Evolutionary conservation across 2,113 vertebrate genomes (phyloP).

Genomic region (Jacana jacana): DNA sequence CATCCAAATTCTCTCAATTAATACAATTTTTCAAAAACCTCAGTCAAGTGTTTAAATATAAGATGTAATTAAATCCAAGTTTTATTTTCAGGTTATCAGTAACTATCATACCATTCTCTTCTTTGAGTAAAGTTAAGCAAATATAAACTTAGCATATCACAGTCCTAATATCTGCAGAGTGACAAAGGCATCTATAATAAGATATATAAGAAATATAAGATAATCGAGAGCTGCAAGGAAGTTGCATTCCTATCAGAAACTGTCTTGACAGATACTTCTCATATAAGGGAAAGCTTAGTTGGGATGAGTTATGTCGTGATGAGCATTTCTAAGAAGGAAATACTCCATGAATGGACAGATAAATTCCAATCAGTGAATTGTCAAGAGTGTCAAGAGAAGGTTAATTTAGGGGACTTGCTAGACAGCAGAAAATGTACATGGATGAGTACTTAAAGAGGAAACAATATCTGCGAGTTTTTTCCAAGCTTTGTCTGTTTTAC

Average conservation of each 20-base stretch:
- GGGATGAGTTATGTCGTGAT: background rate
- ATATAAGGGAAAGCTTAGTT: background rate
- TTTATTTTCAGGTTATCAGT: background rate
- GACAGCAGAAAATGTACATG: background rate
- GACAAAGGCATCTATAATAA: background rate
- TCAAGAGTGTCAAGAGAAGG: background rate
- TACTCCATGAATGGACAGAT: background rate
- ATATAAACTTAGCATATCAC: background rate
- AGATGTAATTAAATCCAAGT: background rate
- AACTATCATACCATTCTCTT: background rate
- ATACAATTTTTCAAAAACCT: background rate
- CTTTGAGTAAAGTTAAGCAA: background rate
- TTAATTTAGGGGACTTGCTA: background rate
- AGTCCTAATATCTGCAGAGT: background rate
- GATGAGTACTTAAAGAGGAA: background rate
- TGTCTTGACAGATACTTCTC: background rate
- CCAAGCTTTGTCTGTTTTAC: background rate
- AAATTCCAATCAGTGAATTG: background rate
- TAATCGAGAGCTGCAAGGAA: background rate
- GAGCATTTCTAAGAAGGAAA: background rate
- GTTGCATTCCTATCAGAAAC: background rate
- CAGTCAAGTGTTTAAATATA: background rate
- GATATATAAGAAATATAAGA: too few species aligned
- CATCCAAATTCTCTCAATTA: background rate
- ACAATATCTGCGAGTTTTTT: background rate